Evolutionary conservation across 2,888 invertebrate species (phyloP), one percentile per base, ranked within the genome.

Genomic region (Drosophila hamatofila): DNA sequence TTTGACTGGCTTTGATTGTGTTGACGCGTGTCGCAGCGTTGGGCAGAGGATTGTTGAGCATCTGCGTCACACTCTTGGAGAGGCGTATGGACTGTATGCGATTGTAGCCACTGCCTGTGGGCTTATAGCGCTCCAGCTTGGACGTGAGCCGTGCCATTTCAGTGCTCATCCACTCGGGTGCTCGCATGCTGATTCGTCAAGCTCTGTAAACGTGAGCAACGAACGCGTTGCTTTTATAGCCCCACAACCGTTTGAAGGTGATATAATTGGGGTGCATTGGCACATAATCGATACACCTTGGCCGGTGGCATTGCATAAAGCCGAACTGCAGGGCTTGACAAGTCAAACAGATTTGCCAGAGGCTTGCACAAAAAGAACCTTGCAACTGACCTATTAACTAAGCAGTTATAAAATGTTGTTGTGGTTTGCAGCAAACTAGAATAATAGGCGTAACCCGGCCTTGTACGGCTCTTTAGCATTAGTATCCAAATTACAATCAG

Each of bases 1-100:
- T 27, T 16, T 30, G 49, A 14, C 37, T 23, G 52, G 51, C 37
- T 14, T 23, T 44, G n/a, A 52, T 39, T 27, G 59, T 44, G 68
- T 23, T 66, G 18, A 23, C 21, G 11, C 18, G 49, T 21, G 48
- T 6, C 48, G 57, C 39, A 1, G 59, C 27, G 14, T 76, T 58
- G 1, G 91, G 84, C 67, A 91, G 68, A 0, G 92, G 91, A 84
- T 92, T 92, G 66, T 92, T 92, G 1, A 92, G 76, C 90, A 92
- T 92, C 49, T 92, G 91, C 7, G 91, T 88, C 18, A 92, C 92
- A 75, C 92, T 92, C 55, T 91, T 91, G 42, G 92, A 91, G 5
- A 92, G 76, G 0, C 92, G 80, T 27, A 91, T 89, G 4, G 92
- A 91, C 51, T 92, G 89, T 52, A 92, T 92, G 4, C 92, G 92